Base-by-base conservation (phyloP, 1,140 invertebrate genomes). In the Leptoteleia sp. region DNA sequence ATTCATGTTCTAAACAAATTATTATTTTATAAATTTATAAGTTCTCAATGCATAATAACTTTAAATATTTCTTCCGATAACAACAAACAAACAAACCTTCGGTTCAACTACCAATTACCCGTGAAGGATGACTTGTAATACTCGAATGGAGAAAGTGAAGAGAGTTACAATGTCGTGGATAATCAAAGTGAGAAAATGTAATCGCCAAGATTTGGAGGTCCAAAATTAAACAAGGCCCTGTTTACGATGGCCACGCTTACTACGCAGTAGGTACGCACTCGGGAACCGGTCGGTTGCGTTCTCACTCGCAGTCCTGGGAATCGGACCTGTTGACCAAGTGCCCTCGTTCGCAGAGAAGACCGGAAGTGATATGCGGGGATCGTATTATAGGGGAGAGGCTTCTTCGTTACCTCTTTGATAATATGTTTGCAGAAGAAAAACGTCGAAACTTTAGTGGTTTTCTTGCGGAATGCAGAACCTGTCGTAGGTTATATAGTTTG, bases 301-400 rank as follows among this genome's bases (percentile, higher is more conserved):
- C 87, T 89, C 84, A 85, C 83, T 85, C 72, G 80, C 80, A 59
- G 83, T 88, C 88, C 86, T 83, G 83, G 81, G 88, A 88, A 89
- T 89, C 83, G 83, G 83, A 87, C 85, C 82, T 48, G 84, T 83
- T 90, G 88, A 89, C 89, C 89, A 89, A 89, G 89, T 90, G 86
- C 71, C 89, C 89, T 88, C 87, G 77, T 88, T 89, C 70, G 65
- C 79, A 59, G 64, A 70, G 78, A 84, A 87, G 84, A 87, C 84
- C 86, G 86, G 87, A 89, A 89, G 79, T 71, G 70, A 79, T 75
- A 71, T 33, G 70, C 76, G 64, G 70, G 76, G 77, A 79, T 79
- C 59, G 71, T 67, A 71, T 71, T 65, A 52, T 65, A 79, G 65
- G 71, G 77, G 70, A 79, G 77, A 71, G 68, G 77, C 70, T 42